Evolutionary conservation across 2,797 vertebrate species (phyloP), one percentile per base, ranked within the genome.

Genomic region (Anguilla obscura): DNA sequence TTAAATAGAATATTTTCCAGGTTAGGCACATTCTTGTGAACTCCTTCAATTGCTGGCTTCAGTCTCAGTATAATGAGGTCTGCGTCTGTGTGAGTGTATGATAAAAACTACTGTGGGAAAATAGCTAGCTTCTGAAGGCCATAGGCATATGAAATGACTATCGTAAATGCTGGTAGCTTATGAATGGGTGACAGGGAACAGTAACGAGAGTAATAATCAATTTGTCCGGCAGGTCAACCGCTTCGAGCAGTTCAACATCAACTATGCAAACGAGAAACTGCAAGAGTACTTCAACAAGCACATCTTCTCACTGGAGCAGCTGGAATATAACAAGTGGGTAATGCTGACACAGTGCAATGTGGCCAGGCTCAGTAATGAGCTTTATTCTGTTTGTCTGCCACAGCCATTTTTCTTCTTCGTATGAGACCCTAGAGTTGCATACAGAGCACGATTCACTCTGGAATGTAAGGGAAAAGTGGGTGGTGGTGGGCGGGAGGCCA

Each of bases 201-300:
- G 79, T 45, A 18, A 24, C 50, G 40, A 48, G 79, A 4, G 40
- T 66, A 79, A 58, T 79, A 76, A 85, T 79, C 14, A 2, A 79
- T 69, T 85, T 52, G 21, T 80, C 84, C 24, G 85, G 84, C 90
- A 99, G 98, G 96, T 99, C 82, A 99, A 99, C 93, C 97, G 94
- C 93, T 99, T 99, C 84, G 98, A 99, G 92, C 98, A 99, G 94
- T 99, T 99, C 95, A 99, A 97, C 94, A 99, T 99, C 93, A 99
- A 99, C 96, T 99, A 99, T 95, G 98, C 98, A 94, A 99, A 99
- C 40, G 98, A 99, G 93, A 99, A 99, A 91, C 98, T 99, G 84
- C 98, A 99, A 95, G 98, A 99, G 88, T 99, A 99, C 93, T 99
- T 99, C 91, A 99, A 99, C 93, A 99, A 99, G 91, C 98, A 99